Evolutionary conservation across 2,888 invertebrate species (phyloP).

Genomic region (Smittia aterrima): DNA sequence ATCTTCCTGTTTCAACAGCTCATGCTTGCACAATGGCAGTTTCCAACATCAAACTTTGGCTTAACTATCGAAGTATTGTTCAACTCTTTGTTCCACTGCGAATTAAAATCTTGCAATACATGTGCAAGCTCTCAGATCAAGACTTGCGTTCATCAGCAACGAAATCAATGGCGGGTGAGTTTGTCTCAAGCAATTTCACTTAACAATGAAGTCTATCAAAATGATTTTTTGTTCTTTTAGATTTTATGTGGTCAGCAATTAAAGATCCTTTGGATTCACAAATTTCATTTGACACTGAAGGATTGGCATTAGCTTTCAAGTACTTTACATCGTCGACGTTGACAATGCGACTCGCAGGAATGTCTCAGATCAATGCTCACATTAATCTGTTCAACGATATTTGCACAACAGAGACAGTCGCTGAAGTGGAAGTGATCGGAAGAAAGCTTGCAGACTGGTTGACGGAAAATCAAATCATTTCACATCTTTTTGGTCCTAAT

Average conservation of each 20-base stretch:
- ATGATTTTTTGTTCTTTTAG: constrained; percentile 52
- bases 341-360: constrained; percentile 87
- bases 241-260: constrained; percentile 94
- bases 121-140: constrained; percentile 91
- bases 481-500: constrained; percentile 96
- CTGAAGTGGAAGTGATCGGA: constrained; percentile 81
- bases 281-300: constrained; percentile 83
- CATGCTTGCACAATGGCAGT: constrained; percentile 90
- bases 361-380: constrained; percentile 82
- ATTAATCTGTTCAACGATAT: constrained; percentile 89
- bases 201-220: neutral
- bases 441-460: constrained; percentile 86
- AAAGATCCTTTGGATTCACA: constrained; percentile 88
- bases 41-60: constrained; percentile 89
- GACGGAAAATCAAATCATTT: constrained; percentile 82
- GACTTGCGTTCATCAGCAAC: constrained; percentile 85
- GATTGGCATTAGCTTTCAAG: constrained; percentile 89
- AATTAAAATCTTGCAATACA: constrained; percentile 82
- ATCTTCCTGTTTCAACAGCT: constrained; percentile 81
- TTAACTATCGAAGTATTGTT: constrained; percentile 86
- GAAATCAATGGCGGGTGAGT: constrained; percentile 91
- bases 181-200: neutral
- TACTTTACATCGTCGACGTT: constrained; percentile 93
- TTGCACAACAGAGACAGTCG: constrained; percentile 81
- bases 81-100: constrained; percentile 85